phyloP scores from a whole-genome alignment of 2,797 vertebrate species.

The Coccyzus lansbergi region DNA sequence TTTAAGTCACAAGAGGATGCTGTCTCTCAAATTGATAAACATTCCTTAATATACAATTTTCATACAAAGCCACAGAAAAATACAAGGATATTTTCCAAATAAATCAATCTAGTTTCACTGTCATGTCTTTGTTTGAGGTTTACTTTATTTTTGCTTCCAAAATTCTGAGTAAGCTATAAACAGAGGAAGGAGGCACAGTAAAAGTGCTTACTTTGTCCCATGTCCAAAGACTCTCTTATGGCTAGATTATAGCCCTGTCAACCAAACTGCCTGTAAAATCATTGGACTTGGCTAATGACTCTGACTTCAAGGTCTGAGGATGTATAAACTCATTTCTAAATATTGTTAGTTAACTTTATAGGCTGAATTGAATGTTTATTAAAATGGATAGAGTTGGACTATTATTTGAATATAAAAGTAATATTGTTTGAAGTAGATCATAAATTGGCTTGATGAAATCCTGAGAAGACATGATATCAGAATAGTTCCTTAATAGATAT shows the following conservation, averaged over 20 bases:
- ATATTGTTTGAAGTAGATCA: not conserved
- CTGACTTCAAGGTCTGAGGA: slow-evolving; percentile 34
- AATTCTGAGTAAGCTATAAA: not conserved
- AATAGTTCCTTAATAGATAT: not conserved
- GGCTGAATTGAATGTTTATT: not conserved
- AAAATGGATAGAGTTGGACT: not conserved
- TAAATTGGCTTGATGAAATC: not conserved
- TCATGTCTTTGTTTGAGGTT: not conserved
- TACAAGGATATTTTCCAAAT: not conserved
- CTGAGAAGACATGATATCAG: not conserved
- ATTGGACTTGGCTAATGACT: slow-evolving; percentile 29
- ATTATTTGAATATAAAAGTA: slow-evolving; percentile 5
- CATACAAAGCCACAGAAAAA: not conserved
- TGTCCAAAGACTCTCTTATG: not conserved
- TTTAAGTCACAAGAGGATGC: not conserved
- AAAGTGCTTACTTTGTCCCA: slow-evolving; percentile 8
- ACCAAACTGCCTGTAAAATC: slow-evolving; percentile 44
- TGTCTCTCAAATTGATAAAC: not conserved
- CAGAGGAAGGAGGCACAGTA: not conserved
- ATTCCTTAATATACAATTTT: not conserved
- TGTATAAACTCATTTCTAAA: slow-evolving; percentile 40
- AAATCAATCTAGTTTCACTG: not conserved
- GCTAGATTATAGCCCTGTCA: slow-evolving; percentile 36
- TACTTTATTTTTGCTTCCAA: not conserved
- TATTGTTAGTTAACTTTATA: slow-evolving; percentile 55